Evolutionary conservation across 1,140 invertebrate species (phyloP).

Genomic region (Papilio glaucus): DNA sequence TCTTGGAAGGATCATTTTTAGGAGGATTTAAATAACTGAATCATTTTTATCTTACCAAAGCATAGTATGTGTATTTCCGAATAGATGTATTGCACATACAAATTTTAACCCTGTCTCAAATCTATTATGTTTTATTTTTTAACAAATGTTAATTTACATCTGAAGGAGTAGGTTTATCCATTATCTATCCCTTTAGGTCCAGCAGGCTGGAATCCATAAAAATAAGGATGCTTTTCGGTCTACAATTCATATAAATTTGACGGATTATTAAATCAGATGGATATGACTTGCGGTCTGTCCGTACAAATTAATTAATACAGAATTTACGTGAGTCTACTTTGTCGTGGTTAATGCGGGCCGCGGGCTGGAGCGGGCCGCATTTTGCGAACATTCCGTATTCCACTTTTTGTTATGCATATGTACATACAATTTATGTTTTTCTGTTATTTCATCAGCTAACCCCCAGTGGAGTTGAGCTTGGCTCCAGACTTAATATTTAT

Average conservation of each 20-base stretch:
- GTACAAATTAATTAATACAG: conserved; percentile 69
- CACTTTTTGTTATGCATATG: conserved; percentile 30
- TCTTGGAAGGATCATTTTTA: no score
- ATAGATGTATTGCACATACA: no score
- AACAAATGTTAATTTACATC: no score
- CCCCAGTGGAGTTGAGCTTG: neutral
- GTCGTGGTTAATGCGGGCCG: conserved; percentile 51
- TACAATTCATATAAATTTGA: neutral
- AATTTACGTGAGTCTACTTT: conserved; percentile 59
- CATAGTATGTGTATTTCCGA: no score
- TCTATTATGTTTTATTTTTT: no score
- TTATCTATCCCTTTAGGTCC: no score
- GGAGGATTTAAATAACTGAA: no score
- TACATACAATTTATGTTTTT: neutral
- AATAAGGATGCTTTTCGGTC: no score
- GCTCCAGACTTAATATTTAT: neutral
- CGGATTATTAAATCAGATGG: neutral
- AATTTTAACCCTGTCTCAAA: no score
- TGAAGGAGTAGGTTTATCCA: no score
- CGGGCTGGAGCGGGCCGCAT: neutral
- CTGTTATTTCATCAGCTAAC: neutral
- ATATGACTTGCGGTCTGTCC: conserved; percentile 40
- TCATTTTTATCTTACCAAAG: no score
- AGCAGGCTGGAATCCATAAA: no score
- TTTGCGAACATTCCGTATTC: conserved; percentile 26